A percentile compares a stretch with the other conserved stretches of the same genome.
Evolutionary conservation across 2,888 invertebrate species (phyloP).

Genomic region (Agrotis ipsilon): DNA sequence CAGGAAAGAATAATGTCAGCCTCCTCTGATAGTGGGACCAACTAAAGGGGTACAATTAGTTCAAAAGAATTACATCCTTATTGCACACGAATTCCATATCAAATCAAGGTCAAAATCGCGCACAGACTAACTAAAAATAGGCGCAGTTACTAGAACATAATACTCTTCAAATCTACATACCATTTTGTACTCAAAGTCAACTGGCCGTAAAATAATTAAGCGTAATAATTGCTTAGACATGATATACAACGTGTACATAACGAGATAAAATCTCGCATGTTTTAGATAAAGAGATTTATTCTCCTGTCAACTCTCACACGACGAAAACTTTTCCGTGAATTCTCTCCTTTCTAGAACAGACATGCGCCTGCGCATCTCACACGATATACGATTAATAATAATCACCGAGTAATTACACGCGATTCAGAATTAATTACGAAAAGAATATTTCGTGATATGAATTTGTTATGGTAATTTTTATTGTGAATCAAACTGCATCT

Average conservation of each 20-base stretch:
- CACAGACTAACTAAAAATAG: not conserved
- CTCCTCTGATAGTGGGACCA: not conserved
- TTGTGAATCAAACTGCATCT: not conserved
- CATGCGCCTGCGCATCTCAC: constrained; percentile 38
- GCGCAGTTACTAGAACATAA: not conserved
- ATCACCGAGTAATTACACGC: constrained; percentile 52
- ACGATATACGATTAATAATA: constrained; percentile 55
- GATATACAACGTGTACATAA: constrained; percentile 36
- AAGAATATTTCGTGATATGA: constrained; percentile 38
- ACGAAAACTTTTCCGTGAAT: constrained; percentile 60
- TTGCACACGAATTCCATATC: not conserved
- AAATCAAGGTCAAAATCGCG: not conserved
- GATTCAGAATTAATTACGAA: constrained; percentile 42
- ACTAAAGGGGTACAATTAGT: not conserved
- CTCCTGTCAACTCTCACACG: constrained; percentile 60
- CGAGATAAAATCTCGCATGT: constrained; percentile 62
- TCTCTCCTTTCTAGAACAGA: constrained; percentile 52
- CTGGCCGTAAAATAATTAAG: constrained; percentile 42
- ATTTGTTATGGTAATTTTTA: constrained; percentile 25
- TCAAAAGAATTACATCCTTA: not conserved
- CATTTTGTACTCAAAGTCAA: constrained; percentile 12
- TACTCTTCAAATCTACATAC: constrained; percentile 20
- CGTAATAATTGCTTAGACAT: constrained; percentile 44
- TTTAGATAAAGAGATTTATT: constrained; percentile 64
- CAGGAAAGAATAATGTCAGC: not conserved